These are phyloP conservation scores for Actinia equina DNA, from an alignment of 64 coral and sea anemone species.

Conservation along the genomic window DNA sequence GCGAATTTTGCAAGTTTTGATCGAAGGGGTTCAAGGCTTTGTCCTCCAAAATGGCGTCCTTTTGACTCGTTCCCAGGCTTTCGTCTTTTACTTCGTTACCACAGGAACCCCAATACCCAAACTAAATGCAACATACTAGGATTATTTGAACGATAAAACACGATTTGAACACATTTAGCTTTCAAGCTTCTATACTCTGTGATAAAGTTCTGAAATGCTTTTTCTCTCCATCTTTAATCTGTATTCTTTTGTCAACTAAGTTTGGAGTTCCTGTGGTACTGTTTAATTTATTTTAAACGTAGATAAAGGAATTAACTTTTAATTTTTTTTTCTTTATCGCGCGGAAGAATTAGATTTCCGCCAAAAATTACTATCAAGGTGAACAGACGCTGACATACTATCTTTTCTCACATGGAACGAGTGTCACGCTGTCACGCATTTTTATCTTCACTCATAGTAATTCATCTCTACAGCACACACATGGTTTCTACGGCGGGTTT, in stretches of 20 bases:
- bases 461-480: neutral
- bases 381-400: neutral
- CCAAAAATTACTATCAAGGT: neutral
- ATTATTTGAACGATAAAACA: no score
- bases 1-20: neutral
- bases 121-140: no score
- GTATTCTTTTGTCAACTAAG: neutral
- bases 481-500: no score
- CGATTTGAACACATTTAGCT: no score
- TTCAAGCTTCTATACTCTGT: neutral
- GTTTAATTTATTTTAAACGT: neutral
- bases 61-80: neutral
- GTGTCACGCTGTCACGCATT: neutral
- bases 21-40: neutral
- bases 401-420: neutral
- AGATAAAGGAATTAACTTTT: no score
- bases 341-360: neutral
- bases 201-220: neutral
- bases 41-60: conserved; percentile 13
- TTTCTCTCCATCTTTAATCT: no score
- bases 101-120: neutral
- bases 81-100: neutral
- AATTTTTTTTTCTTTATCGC: neutral
- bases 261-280: neutral
- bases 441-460: neutral